A percentile compares a stretch with the other conserved stretches of the same genome.
phyloP scores from a whole-genome alignment of 1,140 invertebrate genomes.

The Colletes gigas region DNA sequence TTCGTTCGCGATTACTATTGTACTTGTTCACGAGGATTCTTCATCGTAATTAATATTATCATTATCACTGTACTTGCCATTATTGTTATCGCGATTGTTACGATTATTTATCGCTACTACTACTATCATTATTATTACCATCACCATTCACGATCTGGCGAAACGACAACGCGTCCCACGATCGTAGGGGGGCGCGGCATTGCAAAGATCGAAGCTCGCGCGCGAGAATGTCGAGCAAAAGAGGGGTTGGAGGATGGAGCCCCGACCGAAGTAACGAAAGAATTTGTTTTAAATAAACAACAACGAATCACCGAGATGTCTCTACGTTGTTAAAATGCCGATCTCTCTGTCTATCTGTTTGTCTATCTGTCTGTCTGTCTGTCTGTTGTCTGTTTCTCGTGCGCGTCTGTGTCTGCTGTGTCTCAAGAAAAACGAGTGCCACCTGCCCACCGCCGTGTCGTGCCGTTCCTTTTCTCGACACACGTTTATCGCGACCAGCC shows the following conservation, averaged over 20 bases:
- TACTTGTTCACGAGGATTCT: constrained; percentile 28
- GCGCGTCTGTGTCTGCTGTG: constrained; percentile 51
- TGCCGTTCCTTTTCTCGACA: constrained; percentile 8
- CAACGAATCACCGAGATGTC: constrained; percentile 76
- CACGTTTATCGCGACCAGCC: constrained; percentile 3
- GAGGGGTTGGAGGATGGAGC: neutral
- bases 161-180: neutral
- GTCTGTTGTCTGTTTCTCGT: constrained; percentile 55
- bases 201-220: constrained; percentile 5
- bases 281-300: constrained; percentile 78
- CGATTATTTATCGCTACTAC: constrained; percentile 60
- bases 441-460: constrained; percentile 53
- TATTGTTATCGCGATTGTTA: constrained; percentile 63
- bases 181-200: neutral
- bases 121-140: constrained; percentile 53
- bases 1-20: constrained; percentile 47
- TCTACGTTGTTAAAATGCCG: constrained; percentile 61
- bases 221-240: neutral
- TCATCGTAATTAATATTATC: constrained; percentile 48
- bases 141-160: constrained; percentile 36
- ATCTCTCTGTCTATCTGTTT: constrained; percentile 68
- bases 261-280: neutral
- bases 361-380: constrained; percentile 62
- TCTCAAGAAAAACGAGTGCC: constrained; percentile 60
- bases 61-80: constrained; percentile 60